A percentile compares a stretch with the other conserved stretches of the same genome.
Conservation (phyloP, 2,797 vertebrate genomes). For the Mormyrops boulengeri region DNA sequence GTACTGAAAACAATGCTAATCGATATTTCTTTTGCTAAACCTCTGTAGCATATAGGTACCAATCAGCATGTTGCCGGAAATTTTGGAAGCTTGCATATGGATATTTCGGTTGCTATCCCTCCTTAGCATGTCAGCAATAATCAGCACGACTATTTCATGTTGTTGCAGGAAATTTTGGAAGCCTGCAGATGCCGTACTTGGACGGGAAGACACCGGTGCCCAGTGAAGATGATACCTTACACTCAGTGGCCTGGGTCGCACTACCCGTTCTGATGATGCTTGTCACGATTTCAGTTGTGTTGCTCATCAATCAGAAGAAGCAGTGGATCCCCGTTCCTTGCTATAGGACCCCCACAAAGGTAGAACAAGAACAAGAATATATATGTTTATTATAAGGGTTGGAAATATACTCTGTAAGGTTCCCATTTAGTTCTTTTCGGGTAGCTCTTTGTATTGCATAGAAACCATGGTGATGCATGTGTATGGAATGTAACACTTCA, state of each 20-base stretch:
- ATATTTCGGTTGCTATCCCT: neutral
- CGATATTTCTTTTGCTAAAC: neutral
- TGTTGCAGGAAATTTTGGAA: constrained; percentile 59
- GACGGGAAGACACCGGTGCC: constrained; percentile 51
- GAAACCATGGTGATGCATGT: neutral
- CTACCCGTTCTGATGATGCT: constrained; percentile 68
- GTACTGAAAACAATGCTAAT: neutral
- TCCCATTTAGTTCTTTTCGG: neutral
- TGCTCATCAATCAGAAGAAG: constrained; percentile 77
- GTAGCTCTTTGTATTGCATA: neutral
- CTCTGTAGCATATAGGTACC: neutral
- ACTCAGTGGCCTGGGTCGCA: constrained; percentile 68
- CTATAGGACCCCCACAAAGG: constrained; percentile 79
- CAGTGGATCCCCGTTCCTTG: constrained; percentile 79
- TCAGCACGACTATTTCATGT: neutral
- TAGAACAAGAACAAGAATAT: constrained; percentile 35
- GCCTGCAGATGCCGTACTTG: constrained; percentile 71
- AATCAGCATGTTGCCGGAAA: constrained; percentile 44
- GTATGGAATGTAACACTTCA: neutral
- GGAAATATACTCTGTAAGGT: neutral
- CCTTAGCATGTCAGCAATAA: neutral
- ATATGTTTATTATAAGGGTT: neutral
- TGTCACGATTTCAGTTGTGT: constrained; percentile 62
- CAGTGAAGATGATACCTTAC: constrained; percentile 51
- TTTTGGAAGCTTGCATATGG: constrained; percentile 68